Conservation (phyloP, 2,888 invertebrate species). For the Heliconius cydno region DNA sequence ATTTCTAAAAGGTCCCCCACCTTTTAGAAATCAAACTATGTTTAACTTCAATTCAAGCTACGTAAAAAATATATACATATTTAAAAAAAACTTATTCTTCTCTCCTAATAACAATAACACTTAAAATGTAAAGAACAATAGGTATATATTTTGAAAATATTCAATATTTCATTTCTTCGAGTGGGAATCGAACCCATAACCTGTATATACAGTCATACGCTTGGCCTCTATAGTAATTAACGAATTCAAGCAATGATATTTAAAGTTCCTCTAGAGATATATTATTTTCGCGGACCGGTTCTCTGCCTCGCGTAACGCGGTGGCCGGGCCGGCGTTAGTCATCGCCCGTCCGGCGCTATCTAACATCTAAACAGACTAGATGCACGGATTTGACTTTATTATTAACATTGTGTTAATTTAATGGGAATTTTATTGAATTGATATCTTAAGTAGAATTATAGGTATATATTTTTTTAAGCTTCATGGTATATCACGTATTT, state of each 20-base stretch:
- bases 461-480: background rate
- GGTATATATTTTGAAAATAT: too few species aligned
- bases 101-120: too few species aligned
- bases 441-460: background rate
- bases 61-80: too few species aligned
- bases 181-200: background rate
- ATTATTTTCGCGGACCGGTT: conserved; percentile 50
- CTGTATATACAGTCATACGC: background rate
- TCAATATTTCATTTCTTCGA: background rate
- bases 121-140: too few species aligned
- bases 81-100: too few species aligned
- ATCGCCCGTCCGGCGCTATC: conserved; percentile 48
- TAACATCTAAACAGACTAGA: conserved; percentile 11
- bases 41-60: too few species aligned
- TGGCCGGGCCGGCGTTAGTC: conserved; percentile 50
- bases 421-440: background rate
- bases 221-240: background rate
- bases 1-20: too few species aligned
- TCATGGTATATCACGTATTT: too few species aligned
- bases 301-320: conserved; percentile 51
- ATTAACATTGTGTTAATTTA: background rate
- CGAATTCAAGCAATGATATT: conserved; percentile 6
- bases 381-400: conserved; percentile 20
- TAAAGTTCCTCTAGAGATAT: conserved; percentile 41
- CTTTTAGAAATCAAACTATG: too few species aligned